These are phyloP conservation scores for Festucalex cinctus DNA, from an alignment of 2,113 vertebrate genomes.

Conservation along the genomic window DNA sequence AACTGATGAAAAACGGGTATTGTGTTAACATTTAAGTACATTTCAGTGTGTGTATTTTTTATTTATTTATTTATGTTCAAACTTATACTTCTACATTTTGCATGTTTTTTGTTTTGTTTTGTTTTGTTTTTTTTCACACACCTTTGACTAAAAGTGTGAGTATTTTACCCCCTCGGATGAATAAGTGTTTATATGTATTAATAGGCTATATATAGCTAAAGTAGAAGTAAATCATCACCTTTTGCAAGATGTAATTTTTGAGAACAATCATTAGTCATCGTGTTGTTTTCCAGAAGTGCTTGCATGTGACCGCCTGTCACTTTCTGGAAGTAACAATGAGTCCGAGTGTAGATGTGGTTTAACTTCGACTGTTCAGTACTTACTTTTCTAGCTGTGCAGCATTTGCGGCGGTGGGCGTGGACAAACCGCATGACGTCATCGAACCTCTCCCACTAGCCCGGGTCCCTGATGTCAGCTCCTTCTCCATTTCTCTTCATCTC, in stretches of 20 bases:
- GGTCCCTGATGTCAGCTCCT: constrained; percentile 9
- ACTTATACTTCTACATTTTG: background rate
- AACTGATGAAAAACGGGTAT: no score
- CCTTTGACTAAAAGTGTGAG: background rate
- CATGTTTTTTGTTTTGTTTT: background rate
- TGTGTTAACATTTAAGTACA: no score
- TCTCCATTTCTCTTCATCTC: constrained; percentile 23
- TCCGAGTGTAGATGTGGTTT: background rate
- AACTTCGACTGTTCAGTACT: background rate
- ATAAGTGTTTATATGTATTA: no score
- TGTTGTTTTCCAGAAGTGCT: background rate
- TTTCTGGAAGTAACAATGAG: background rate
- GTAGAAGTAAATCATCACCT: no score
- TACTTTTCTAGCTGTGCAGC: background rate
- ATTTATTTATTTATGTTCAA: no score
- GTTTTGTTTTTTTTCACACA: background rate
- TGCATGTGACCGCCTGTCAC: background rate
- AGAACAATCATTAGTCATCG: background rate
- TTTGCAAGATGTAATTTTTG: no score
- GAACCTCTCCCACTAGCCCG: background rate
- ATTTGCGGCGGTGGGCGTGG: constrained; percentile 15
- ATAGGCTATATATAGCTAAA: no score
- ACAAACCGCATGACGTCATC: constrained; percentile 35
- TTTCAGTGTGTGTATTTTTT: no score
- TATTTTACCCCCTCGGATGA: background rate